Evolutionary conservation across 2,888 invertebrate species (phyloP), one percentile per base, ranked within the genome.

Genomic region (Hypomecis atomaria): DNA sequence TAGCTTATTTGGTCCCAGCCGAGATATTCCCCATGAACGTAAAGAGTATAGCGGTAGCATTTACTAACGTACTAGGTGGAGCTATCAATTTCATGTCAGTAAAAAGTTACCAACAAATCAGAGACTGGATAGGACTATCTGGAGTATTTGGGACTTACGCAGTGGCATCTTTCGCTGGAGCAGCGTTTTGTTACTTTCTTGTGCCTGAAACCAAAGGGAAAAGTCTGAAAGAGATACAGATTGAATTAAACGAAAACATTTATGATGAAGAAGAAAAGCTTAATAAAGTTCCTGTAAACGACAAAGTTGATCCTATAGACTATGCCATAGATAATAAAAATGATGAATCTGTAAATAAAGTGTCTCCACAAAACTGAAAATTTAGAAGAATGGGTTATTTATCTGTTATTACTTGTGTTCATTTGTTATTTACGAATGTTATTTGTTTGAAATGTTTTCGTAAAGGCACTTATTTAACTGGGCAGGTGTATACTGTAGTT

Each of bases 121-220:
- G 89, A 48, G 88, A 93, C 55, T 60, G 70, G 0, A 81, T 81
- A 0, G 94, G 94, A 0, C 81, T 93, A 34, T 87, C 88, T 57
- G 86, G 90, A 4, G 89, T 92, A 0, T 94, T 94, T 64, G 87
- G 86, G 70, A 82, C 92, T 63, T 94, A 92, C 65, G 85, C 90
- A 0, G 45, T 74, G 0, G 82, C 89, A 2, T 85, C 92, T 6
- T 78, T 92, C n/a, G 52, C 83, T 11, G 93, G 94, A 0, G 83
- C 90, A 0, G 54, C 87, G 1, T 94, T 94, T 66, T 87, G 92
- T 1, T 72, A 79, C 11, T 76, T 88, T 6, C 54, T 85, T 52
- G 89, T 94, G 0, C 94, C 94, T 6, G 94, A 94, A 79, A 94
- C 94, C 0, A 94, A 91, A 69, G 93, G 93, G 0, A 94, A 94